Percentiles rank a stretch among this genome's conserved stretches.
phyloP scores from a whole-genome alignment of 2,113 vertebrate species.

The Pseudopodoces humilis region DNA sequence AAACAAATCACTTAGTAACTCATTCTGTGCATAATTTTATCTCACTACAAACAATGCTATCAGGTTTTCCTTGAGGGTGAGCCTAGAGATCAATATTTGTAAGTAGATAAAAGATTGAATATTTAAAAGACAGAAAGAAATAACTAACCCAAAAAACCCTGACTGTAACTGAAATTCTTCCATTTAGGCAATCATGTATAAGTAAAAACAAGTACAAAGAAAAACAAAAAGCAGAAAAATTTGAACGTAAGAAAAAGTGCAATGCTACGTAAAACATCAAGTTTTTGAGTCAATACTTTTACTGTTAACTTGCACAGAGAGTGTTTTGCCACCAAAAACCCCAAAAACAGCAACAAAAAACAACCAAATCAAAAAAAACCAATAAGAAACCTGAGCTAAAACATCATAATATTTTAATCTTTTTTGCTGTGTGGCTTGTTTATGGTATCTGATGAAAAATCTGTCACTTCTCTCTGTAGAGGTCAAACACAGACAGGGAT shows the following conservation, averaged over 20 bases:
- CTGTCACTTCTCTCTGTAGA: not conserved
- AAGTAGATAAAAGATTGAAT: not conserved
- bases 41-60: not conserved
- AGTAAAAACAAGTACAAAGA: not conserved
- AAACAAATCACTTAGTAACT: not conserved
- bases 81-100: not conserved
- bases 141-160: not conserved
- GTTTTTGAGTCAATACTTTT: not conserved
- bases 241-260: not conserved
- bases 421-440: not conserved
- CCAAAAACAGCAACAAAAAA: not conserved
- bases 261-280: not conserved
- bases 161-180: not conserved
- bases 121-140: not conserved
- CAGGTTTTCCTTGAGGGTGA: not conserved
- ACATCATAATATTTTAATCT: not conserved
- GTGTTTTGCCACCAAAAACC: not conserved
- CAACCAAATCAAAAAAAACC: not conserved
- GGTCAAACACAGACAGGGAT: not conserved
- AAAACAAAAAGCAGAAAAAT: not conserved
- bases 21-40: not conserved
- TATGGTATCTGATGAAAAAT: constrained; percentile 18
- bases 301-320: not conserved
- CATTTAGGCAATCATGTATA: not conserved
- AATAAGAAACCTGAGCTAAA: no score